Evolutionary conservation across 2,113 vertebrate species (phyloP).

Genomic region (Gasterosteus nipponicus): DNA sequence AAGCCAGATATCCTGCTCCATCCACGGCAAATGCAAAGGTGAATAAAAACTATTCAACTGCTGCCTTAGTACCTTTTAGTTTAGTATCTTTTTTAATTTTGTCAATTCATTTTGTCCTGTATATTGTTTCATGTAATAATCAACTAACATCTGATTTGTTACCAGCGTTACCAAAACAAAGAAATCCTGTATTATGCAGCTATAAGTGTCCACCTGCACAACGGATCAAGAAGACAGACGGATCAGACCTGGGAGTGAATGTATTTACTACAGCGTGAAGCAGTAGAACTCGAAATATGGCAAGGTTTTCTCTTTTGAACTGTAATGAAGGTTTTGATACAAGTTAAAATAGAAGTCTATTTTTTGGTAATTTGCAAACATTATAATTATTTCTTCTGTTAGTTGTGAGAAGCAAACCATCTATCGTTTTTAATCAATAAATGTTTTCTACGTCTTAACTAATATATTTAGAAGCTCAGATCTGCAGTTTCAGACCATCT

Average conservation of each 20-base stretch:
- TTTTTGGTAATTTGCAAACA: too few relatives aligned
- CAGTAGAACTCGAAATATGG: neutral
- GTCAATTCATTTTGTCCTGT: neutral
- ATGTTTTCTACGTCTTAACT: too few relatives aligned
- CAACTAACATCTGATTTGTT: neutral
- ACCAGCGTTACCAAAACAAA: neutral
- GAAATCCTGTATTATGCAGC: neutral
- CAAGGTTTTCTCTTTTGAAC: neutral
- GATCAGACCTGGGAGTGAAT: constrained; percentile 4
- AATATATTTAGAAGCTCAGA: too few relatives aligned
- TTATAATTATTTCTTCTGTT: too few relatives aligned
- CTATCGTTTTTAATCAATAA: too few relatives aligned
- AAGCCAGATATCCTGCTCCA: neutral
- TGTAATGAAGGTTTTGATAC: neutral
- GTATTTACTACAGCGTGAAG: neutral
- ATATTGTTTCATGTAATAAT: neutral
- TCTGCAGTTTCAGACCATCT: too few relatives aligned
- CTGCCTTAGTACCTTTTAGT: neutral
- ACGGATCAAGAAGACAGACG: neutral
- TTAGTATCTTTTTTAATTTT: too few relatives aligned
- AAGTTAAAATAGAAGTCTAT: too few relatives aligned
- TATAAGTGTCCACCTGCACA: neutral
- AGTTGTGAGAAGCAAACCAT: too few relatives aligned
- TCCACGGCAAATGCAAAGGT: neutral
- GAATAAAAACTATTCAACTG: neutral